phyloP scores from a whole-genome alignment of 2,113 vertebrate genomes.

The Phylloscopus trochiloides region DNA sequence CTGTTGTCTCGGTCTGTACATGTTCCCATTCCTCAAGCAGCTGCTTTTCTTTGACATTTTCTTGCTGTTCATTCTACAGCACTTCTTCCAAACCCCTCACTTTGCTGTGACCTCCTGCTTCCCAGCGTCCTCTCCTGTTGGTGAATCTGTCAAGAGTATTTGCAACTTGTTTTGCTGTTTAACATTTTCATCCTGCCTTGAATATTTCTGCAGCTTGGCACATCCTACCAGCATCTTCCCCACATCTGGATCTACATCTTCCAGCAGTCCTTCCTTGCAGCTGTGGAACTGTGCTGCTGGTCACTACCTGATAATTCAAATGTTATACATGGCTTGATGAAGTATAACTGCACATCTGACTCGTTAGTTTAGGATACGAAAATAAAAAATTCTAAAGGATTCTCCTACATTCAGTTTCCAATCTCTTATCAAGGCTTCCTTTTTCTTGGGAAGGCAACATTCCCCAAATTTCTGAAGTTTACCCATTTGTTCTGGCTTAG shows the following conservation, averaged over 20 bases:
- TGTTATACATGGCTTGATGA: not conserved
- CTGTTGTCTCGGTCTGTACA: not conserved
- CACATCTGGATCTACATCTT: not conserved
- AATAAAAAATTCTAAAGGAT: not conserved
- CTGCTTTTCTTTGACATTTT: slow-evolving; percentile 12
- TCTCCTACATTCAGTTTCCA: not conserved
- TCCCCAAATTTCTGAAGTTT: not conserved
- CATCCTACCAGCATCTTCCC: not conserved
- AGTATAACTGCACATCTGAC: not conserved
- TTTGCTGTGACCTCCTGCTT: not conserved
- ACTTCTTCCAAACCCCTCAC: not conserved
- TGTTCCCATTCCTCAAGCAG: not conserved
- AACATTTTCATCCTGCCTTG: not conserved
- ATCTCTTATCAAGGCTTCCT: not conserved
- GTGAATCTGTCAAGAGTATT: not conserved
- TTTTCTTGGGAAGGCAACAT: not conserved
- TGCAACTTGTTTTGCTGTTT: not conserved
- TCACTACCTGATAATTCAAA: not conserved
- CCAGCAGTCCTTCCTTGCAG: not conserved
- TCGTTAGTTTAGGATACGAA: not conserved
- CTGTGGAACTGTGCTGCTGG: not conserved
- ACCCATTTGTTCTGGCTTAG: not conserved
- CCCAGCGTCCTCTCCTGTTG: not conserved
- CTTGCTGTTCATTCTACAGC: not conserved
- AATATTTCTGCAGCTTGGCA: not conserved